phyloP scores from a whole-genome alignment of 1,140 invertebrate species.

The Drosophila ogumai region DNA sequence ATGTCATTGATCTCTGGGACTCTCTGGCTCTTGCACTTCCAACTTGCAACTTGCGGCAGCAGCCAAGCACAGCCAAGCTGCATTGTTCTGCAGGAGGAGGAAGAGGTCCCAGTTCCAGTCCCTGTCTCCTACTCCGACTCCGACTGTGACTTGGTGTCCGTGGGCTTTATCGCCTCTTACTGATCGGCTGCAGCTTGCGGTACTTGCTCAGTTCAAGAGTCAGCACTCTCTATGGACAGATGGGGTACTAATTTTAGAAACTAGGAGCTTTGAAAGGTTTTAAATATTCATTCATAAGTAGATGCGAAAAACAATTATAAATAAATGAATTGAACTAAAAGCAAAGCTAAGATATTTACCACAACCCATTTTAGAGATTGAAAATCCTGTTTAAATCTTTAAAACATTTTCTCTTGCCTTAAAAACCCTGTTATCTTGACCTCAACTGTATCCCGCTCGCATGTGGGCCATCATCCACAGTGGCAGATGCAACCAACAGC shows the following conservation, averaged over 20 bases:
- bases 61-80: constrained; percentile 55
- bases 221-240: constrained; percentile 47
- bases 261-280: too few species aligned
- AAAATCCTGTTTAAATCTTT: too few species aligned
- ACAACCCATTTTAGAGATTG: too few species aligned
- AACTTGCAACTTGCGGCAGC: constrained; percentile 20
- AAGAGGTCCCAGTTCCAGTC: constrained; percentile 31
- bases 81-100: constrained; percentile 78
- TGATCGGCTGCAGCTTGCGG: constrained; percentile 71
- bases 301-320: not conserved
- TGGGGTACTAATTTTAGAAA: not conserved
- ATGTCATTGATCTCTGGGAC: constrained; percentile 70
- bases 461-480: constrained; percentile 15
- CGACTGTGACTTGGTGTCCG: not conserved
- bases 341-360: too few species aligned
- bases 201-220: constrained; percentile 78
- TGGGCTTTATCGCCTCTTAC: constrained; percentile 61
- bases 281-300: too few species aligned
- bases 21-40: constrained; percentile 17
- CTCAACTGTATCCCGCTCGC: constrained; percentile 18
- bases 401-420: too few species aligned
- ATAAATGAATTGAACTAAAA: too few species aligned
- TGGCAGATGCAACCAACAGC: constrained; percentile 39
- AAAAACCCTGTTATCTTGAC: not conserved
- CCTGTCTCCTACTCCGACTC: not conserved